phyloP scores from a whole-genome alignment of 1,140 invertebrate species.

The Callitettix versicolor region DNA sequence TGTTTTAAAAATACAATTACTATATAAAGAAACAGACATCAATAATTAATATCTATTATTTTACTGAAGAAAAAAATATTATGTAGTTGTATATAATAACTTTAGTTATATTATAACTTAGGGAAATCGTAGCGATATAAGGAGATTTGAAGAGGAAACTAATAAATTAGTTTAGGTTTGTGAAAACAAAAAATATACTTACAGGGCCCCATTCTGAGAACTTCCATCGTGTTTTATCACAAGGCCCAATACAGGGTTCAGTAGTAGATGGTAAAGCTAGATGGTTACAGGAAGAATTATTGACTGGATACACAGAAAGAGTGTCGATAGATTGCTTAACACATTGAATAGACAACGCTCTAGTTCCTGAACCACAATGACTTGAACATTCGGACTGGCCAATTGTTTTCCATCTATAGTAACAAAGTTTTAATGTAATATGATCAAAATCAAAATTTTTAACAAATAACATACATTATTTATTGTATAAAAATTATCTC shows the following conservation, averaged over 20 bases:
- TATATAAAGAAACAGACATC: too few species aligned
- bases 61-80: too few species aligned
- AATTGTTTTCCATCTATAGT: conserved; percentile 41
- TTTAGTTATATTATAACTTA: too few species aligned
- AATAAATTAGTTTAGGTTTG: too few species aligned
- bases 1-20: too few species aligned
- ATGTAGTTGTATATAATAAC: too few species aligned
- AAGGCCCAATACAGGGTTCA: conserved; percentile 52
- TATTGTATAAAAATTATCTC: too few species aligned
- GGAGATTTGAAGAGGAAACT: too few species aligned
- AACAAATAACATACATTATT: too few species aligned
- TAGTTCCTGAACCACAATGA: conserved; percentile 53
- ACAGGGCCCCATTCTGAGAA: conserved; percentile 58
- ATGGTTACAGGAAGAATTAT: conserved; percentile 40
- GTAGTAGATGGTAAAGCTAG: conserved; percentile 39
- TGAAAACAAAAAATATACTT: conserved; percentile 22
- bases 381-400: conserved; percentile 53
- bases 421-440: not conserved
- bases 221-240: conserved; percentile 52
- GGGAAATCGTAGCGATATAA: too few species aligned
- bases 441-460: too few species aligned
- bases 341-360: conserved; percentile 42
- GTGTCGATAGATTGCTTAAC: conserved; percentile 33
- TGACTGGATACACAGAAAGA: conserved; percentile 26
- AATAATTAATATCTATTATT: too few species aligned